Conservation (phyloP, 2,888 invertebrate species). For the Aromia moschata region DNA sequence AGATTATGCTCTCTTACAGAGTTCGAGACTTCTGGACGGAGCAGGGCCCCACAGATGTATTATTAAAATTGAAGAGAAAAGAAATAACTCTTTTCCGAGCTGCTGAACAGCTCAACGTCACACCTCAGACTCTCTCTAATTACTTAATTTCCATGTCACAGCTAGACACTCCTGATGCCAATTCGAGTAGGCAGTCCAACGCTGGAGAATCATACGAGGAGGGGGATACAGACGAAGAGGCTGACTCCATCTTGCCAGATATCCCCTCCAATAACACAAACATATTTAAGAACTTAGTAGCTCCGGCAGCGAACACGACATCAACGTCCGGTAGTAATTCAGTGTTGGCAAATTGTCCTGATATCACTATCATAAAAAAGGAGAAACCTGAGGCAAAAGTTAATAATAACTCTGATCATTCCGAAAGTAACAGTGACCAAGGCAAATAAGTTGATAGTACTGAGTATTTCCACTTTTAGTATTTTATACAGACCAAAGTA, state of each 20-base stretch:
- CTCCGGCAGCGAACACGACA: conserved; percentile 38
- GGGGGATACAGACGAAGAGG: conserved; percentile 62
- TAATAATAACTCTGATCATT: conserved; percentile 63
- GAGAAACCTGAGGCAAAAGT: conserved; percentile 65
- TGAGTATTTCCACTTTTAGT: conserved; percentile 61
- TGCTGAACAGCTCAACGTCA: conserved; percentile 79
- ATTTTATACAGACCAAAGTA: conserved; percentile 65
- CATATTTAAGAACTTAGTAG: conserved; percentile 49
- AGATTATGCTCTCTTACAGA: conserved; percentile 57
- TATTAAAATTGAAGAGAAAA: conserved; percentile 75
- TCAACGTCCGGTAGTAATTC: conserved; percentile 54
- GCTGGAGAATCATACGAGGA: conserved; percentile 61
- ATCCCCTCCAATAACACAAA: conserved; percentile 61
- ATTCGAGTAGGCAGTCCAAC: conserved; percentile 61
- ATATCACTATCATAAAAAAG: conserved; percentile 70
- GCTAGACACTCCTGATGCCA: conserved; percentile 60
- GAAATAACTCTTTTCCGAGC: conserved; percentile 78
- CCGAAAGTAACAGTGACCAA: conserved; percentile 58
- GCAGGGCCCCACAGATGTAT: conserved; percentile 78
- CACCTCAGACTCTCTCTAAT: conserved; percentile 77
- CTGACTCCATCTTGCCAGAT: conserved; percentile 63
- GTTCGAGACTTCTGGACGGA: conserved; percentile 81
- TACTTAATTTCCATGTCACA: conserved; percentile 71
- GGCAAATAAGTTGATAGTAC: conserved; percentile 48
- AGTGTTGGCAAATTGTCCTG: conserved; percentile 67